Evolutionary conservation across 1,140 invertebrate genomes (phyloP), one percentile per base, ranked within the genome.

Genomic region (Pseudomyrmex sp.): DNA sequence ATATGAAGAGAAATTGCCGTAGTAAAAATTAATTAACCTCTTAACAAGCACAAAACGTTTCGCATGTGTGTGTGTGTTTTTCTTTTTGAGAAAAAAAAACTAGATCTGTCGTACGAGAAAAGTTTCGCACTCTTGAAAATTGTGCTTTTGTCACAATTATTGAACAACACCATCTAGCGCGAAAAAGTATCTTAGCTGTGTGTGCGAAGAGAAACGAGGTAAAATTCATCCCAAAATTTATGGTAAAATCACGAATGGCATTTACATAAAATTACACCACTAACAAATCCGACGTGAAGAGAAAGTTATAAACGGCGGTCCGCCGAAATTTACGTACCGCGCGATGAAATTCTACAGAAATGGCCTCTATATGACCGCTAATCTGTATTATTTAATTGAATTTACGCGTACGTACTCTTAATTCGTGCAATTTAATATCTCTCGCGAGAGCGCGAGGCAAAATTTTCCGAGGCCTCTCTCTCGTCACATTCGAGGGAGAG

Each of bases 381-480:
- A 1, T 44, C 7, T 44, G 35, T 44, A 63, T 63, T 63, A 62
- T 62, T 62, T 63, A 35, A 70, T 70, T 54, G 13, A 54, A 70
- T 2, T 7, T n/a, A 18, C n/a, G 15, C 7, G 20, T 52, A 52
- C 10, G 26, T 7, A 7, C 1, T 48, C 12, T 7, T 7, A 13
- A 35, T 63, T 2, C 8, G 26, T 15, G 15, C 15, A 44, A 63
- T 65, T 13, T 2, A 44, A 35, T 35, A 35, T 35, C 5, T 65
- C 15, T 1, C 20, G 52, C 20, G 52, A 70, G 9, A 13, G 1
- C 13, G 50, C 9, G 13, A 2, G 50, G 50, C 13, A 12, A 52
- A 52, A 2, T 10, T 18, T 56, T 18, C 9, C 35, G 35, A 7
- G n/a, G 23, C 7, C 52, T 26, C 26, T 18, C 2, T 5, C 26